phyloP scores from a whole-genome alignment of 1,140 invertebrate species.

The roundworm (Caenorhabditis elegans) region WBcel235 BX284606.5:11387001-11387500 shows the following conservation, averaged over 20 bases:
- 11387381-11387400: background rate
- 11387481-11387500: no score
- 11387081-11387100: slow-evolving; percentile 30
- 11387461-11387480: no score
- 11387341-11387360: background rate
- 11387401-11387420: no score
- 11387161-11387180: background rate
- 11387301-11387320: background rate
- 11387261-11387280: slow-evolving; percentile 1
- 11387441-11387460: no score
- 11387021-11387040: slow-evolving; percentile 22
- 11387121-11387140: background rate
- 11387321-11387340: background rate
- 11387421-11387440: no score
- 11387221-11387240: background rate
- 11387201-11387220: slow-evolving; percentile 4
- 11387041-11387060: background rate
- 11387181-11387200: slow-evolving; percentile 13
- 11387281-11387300: background rate
- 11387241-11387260: slow-evolving; percentile 10
- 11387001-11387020: background rate
- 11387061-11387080: background rate
- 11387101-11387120: slow-evolving; percentile 1
- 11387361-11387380: background rate
- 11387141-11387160: slow-evolving; percentile 33